phyloP scores from a whole-genome alignment of 2,888 invertebrate species.

The Disparrhopalites patrizii region DNA sequence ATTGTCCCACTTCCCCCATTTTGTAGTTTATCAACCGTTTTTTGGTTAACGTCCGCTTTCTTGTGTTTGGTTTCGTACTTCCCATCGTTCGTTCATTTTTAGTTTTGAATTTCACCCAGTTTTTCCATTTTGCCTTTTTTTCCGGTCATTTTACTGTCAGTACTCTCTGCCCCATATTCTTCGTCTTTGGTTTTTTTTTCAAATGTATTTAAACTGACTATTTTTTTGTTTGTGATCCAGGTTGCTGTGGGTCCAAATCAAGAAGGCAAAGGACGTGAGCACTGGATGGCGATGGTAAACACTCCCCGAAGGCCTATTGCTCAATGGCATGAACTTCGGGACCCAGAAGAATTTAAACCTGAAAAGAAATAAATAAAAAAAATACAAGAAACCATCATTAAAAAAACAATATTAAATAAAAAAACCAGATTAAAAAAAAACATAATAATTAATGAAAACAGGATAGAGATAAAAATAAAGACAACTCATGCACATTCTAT shows the following conservation, averaged over 20 bases:
- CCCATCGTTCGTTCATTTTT: too few relatives aligned
- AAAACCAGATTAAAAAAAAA: neutral
- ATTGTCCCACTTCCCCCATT: too few relatives aligned
- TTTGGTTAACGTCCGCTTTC: too few relatives aligned
- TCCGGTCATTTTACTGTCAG: too few relatives aligned
- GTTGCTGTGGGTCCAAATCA: conserved; percentile 42
- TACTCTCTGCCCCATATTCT: too few relatives aligned
- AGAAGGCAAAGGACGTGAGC: conserved; percentile 42
- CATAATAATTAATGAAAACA: neutral
- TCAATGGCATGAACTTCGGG: conserved; percentile 44
- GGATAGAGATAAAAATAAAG: conserved; percentile 19
- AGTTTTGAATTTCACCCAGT: too few relatives aligned
- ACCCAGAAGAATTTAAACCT: conserved; percentile 39
- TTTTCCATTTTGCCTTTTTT: too few relatives aligned
- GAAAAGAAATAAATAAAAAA: conserved; percentile 22
- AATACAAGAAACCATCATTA: conserved; percentile 7
- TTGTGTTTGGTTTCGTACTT: too few relatives aligned
- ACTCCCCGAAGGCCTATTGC: conserved; percentile 46
- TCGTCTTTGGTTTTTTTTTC: too few relatives aligned
- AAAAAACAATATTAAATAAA: neutral
- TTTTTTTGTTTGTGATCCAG: conserved; percentile 7
- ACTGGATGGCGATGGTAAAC: conserved; percentile 46
- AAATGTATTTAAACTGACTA: too few relatives aligned
- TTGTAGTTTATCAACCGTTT: too few relatives aligned
- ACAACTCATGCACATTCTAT: conserved; percentile 29